Percentiles rank a stretch among this genome's conserved stretches.
Evolutionary conservation across 2,797 vertebrate species (phyloP).

Genomic region (Pipistrellus pipistrellus): DNA sequence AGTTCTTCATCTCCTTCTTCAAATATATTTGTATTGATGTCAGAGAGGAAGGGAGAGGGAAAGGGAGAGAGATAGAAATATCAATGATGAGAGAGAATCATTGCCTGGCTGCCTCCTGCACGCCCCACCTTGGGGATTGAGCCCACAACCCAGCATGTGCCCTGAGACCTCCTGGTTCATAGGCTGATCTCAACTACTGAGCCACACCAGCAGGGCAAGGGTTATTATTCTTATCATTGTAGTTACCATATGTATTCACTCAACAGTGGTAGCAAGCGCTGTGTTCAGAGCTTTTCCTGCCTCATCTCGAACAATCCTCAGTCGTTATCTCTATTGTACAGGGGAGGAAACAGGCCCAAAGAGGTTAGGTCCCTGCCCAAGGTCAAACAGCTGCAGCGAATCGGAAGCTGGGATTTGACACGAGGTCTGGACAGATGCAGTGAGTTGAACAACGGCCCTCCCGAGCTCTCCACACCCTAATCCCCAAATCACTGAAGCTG

Average conservation of each 20-base stretch:
- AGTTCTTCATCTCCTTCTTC: too few species aligned
- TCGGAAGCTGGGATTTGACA: background rate
- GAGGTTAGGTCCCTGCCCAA: background rate
- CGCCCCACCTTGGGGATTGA: too few species aligned
- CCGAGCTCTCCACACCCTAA: accelerated
- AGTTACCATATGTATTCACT: accelerated
- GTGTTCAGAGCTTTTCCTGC: background rate
- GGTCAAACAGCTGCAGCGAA: background rate
- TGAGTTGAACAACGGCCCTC: too few species aligned
- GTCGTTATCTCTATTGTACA: background rate
- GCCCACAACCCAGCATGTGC: too few species aligned
- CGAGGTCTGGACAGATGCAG: background rate
- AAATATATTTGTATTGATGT: too few species aligned
- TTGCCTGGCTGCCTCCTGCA: too few species aligned
- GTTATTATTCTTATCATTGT: accelerated
- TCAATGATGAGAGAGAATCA: too few species aligned
- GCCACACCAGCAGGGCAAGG: too few species aligned
- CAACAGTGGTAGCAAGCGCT: accelerated
- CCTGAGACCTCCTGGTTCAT: too few species aligned
- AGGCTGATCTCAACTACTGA: too few species aligned
- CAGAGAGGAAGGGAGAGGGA: too few species aligned
- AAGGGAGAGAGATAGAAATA: too few species aligned
- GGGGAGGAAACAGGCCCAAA: background rate
- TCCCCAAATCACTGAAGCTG: background rate
- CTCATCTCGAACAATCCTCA: accelerated